Percentiles rank a stretch among this genome's conserved stretches.
Evolutionary conservation across 1,140 invertebrate genomes (phyloP).

Genomic region (Heliothis subflexa): DNA sequence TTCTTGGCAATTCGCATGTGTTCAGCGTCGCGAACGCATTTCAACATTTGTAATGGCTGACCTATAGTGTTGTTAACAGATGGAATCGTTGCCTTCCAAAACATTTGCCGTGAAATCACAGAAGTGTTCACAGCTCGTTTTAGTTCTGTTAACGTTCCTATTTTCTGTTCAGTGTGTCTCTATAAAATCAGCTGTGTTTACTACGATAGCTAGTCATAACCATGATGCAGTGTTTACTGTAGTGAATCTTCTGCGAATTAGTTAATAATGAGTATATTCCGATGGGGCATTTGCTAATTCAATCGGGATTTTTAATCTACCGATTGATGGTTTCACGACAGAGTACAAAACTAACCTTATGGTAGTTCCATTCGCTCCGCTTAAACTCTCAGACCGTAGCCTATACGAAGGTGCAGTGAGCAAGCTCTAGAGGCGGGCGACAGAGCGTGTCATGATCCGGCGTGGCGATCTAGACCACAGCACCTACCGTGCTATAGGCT

Average conservation of each 20-base stretch:
- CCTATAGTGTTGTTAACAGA: conserved; percentile 1
- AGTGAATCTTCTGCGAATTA: too few relatives aligned
- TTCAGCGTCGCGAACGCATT: conserved; percentile 2
- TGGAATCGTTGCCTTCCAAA: conserved; percentile 8
- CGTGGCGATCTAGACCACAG: conserved; percentile 56
- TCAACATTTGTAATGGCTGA: conserved; percentile 13
- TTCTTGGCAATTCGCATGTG: neutral
- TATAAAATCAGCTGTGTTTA: neutral
- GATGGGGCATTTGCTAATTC: too few relatives aligned
- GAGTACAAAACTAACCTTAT: too few relatives aligned
- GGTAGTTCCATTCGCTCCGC: neutral
- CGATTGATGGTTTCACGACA: too few relatives aligned
- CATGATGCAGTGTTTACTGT: too few relatives aligned
- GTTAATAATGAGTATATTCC: too few relatives aligned
- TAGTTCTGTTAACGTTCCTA: neutral
- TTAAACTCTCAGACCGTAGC: neutral
- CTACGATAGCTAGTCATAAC: too few relatives aligned
- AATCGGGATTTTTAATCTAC: too few relatives aligned
- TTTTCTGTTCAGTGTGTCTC: neutral
- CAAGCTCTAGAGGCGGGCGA: conserved; percentile 52
- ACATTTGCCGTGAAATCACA: conserved; percentile 14
- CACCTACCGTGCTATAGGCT: conserved; percentile 24
- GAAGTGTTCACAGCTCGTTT: neutral
- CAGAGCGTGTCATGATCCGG: conserved; percentile 60
- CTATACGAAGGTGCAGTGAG: conserved; percentile 29